A percentile compares a stretch with the other conserved stretches of the same genome.
These are phyloP conservation scores for Sebastes schlegelii DNA, from an alignment of 2,113 vertebrate species.

Conservation along the genomic window DNA sequence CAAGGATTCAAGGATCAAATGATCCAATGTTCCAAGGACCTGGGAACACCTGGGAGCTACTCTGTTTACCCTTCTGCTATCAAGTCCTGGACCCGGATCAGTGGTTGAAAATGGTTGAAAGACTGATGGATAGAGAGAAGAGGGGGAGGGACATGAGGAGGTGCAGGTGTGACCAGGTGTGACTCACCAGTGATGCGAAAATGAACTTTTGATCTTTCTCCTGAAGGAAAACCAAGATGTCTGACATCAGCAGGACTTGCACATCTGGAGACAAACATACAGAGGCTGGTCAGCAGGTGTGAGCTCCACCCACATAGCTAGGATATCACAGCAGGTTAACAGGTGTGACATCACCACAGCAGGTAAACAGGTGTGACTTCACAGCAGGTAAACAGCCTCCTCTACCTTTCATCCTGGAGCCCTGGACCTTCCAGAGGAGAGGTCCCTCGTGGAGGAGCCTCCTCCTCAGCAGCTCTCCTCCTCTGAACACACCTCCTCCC, in stretches of 20 bases:
- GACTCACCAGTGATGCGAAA: slow-evolving; percentile 91
- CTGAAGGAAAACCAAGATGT: slow-evolving; percentile 94
- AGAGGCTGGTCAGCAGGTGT: not conserved
- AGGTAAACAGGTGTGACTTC: not conserved
- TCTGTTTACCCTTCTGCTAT: too few relatives aligned
- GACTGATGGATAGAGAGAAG: too few relatives aligned
- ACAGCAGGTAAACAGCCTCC: too few relatives aligned
- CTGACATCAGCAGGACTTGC: slow-evolving; percentile 93
- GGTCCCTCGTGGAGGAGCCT: slow-evolving; percentile 90
- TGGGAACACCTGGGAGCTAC: too few relatives aligned
- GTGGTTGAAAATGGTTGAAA: too few relatives aligned
- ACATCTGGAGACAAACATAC: slow-evolving; percentile 84
- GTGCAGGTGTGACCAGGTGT: not conserved
- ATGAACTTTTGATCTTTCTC: slow-evolving; percentile 96
- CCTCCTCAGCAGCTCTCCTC: slow-evolving; percentile 89
- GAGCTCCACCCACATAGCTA: not conserved
- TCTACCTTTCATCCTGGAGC: slow-evolving; percentile 90
- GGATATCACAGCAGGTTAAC: slow-evolving; percentile 13
- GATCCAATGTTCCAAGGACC: too few relatives aligned
- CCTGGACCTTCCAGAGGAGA: slow-evolving; percentile 90
- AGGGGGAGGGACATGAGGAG: not conserved
- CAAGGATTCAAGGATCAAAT: too few relatives aligned
- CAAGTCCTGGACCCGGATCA: too few relatives aligned
- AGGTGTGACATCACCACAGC: not conserved
- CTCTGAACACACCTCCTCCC: slow-evolving; percentile 86